Evolutionary conservation across 2,888 invertebrate genomes (phyloP).

Genomic region (Stomorhina lunata): DNA sequence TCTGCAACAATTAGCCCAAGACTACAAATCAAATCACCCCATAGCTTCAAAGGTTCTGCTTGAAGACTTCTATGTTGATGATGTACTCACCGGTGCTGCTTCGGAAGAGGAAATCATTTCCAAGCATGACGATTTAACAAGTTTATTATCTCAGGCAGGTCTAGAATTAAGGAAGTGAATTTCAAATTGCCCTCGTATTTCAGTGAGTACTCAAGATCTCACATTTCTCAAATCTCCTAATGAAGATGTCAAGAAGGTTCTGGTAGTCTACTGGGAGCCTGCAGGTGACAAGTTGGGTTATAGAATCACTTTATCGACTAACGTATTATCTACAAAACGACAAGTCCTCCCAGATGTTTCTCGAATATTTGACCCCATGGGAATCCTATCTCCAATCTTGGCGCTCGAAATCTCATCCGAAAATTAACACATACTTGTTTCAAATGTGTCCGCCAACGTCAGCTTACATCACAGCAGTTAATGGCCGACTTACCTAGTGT

Average conservation of each 20-base stretch:
- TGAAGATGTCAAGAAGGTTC: too few species aligned
- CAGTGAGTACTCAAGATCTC: too few species aligned
- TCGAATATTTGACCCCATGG: slow-evolving; percentile 57
- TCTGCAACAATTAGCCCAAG: slow-evolving; percentile 51
- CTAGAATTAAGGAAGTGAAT: slow-evolving; percentile 31
- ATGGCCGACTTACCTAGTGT: slow-evolving; percentile 46
- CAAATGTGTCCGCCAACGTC: slow-evolving; percentile 42
- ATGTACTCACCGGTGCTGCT: slow-evolving; percentile 52
- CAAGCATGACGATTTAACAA: slow-evolving; percentile 36
- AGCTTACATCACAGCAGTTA: slow-evolving; percentile 20
- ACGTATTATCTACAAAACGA: slow-evolving; percentile 35
- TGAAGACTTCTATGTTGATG: slow-evolving; percentile 64
- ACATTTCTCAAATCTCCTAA: too few species aligned
- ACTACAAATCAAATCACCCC: slow-evolving; percentile 48
- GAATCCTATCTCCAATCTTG: slow-evolving; percentile 55
- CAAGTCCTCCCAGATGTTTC: slow-evolving; percentile 47
- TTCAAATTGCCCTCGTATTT: too few species aligned
- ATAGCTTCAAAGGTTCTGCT: slow-evolving; percentile 48
- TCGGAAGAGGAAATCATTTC: slow-evolving; percentile 31
- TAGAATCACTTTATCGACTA: background rate
- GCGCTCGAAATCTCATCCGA: slow-evolving; percentile 55
- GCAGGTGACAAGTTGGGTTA: slow-evolving; percentile 28
- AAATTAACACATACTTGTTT: slow-evolving; percentile 29
- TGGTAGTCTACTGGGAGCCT: slow-evolving; percentile 54
- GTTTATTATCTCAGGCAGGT: slow-evolving; percentile 23